Percentiles rank a stretch among this genome's conserved stretches.
These are phyloP conservation scores for Muscidifurax raptorellus DNA, from an alignment of 1,140 invertebrate genomes.

Conservation along the genomic window DNA sequence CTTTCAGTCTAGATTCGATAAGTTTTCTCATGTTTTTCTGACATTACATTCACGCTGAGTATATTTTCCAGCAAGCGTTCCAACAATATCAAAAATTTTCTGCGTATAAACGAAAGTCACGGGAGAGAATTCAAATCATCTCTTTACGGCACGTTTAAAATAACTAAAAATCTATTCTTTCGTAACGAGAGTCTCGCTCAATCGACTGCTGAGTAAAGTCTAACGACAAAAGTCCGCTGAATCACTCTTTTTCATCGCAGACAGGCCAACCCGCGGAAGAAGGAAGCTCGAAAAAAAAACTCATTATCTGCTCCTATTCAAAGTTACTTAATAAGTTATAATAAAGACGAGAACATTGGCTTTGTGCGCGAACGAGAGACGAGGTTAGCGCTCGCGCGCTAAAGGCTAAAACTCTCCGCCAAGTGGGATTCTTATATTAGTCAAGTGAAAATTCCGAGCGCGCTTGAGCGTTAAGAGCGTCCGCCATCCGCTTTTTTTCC, in stretches of 20 bases:
- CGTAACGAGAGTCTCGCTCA: neutral
- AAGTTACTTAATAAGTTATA: conserved; percentile 38
- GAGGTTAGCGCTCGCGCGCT: neutral
- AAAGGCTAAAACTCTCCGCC: neutral
- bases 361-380: neutral
- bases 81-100: too few relatives aligned
- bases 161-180: neutral
- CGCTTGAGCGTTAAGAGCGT: neutral
- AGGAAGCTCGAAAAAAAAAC: neutral
- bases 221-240: neutral
- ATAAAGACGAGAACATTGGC: conserved; percentile 12
- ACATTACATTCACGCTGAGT: too few relatives aligned
- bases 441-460: conserved; percentile 18
- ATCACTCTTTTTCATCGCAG: neutral
- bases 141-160: too few relatives aligned
- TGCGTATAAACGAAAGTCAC: too few relatives aligned
- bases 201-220: conserved; percentile 2
- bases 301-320: neutral
- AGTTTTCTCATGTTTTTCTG: too few relatives aligned
- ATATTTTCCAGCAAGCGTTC: too few relatives aligned
- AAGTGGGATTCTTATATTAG: conserved; percentile 32
- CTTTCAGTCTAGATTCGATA: too few relatives aligned
- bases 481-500: neutral
- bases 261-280: neutral
- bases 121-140: too few relatives aligned